Evolutionary conservation across 2,113 vertebrate genomes (phyloP).

Genomic region (Oreochromis niloticus): DNA sequence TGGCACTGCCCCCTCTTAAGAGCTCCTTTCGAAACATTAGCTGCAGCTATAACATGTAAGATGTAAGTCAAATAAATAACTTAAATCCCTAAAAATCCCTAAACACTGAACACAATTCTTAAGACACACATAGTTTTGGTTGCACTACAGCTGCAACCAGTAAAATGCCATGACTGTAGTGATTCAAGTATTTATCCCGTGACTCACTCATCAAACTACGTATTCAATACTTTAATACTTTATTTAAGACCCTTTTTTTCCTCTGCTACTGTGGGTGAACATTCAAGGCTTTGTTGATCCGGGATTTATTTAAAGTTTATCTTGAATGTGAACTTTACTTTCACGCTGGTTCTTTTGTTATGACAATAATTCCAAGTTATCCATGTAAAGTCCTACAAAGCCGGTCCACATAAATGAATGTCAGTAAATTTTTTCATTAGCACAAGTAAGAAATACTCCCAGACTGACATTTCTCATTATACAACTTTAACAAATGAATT

Average conservation of each 20-base stretch:
- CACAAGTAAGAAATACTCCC: background rate
- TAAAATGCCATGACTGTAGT: background rate
- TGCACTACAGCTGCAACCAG: background rate
- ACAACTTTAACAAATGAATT: background rate
- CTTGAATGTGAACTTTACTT: background rate
- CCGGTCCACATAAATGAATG: background rate
- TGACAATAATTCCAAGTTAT: background rate
- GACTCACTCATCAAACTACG: background rate
- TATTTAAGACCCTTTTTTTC: background rate
- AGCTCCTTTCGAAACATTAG: background rate
- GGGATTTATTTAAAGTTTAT: background rate
- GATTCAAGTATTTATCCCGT: background rate
- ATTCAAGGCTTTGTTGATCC: background rate
- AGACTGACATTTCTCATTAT: background rate
- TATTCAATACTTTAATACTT: background rate
- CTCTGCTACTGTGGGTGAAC: background rate
- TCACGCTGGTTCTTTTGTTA: rapidly evolving
- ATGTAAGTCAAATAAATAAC: background rate
- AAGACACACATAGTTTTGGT: background rate
- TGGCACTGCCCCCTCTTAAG: background rate
- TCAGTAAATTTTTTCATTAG: background rate
- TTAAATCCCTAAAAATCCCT: background rate
- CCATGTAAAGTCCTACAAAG: background rate
- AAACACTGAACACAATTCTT: background rate
- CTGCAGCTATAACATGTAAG: background rate